Evolutionary conservation across 2,888 invertebrate genomes (phyloP), one percentile per base, ranked within the genome.

Genomic region (Thumatha senex): DNA sequence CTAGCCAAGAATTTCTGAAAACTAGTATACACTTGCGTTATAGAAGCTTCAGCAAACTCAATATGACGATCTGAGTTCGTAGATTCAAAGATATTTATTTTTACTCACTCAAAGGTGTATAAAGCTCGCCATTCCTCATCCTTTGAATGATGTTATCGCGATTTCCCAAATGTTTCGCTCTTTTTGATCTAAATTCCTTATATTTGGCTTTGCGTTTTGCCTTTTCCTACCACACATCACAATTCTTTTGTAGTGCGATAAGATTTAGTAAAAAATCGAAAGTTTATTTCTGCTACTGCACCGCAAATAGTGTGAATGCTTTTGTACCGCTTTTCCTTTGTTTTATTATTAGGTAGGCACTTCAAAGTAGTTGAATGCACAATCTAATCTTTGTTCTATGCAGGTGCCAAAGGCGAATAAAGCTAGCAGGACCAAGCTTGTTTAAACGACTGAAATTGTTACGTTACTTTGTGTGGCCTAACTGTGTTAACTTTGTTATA

Each of bases 81-180:
- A 76, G 74, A 80, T 78, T 63, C 70, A 60, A 53, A 74, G 72
- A 81, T 79, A 82, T 84, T 84, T 84, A 84, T 82, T 83, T 67
- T 83, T 78, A 76, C 80, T 76, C 74, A 76, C 78, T 86, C 83
- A 84, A 84, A 87, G 80, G 80, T 82, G 78, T 83, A 84, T 79
- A 84, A 83, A 84, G 77, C 86, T 80, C 75, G 77, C 80, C 78
- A 83, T 83, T 83, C 80, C 77, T 83, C 82, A 85, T 86, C 82
- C 82, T 87, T 87, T 88, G 86, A 87, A 84, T 82, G 86, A 82
- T 84, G 82, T 86, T 86, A 86, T 87, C 84, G 79, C 80, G 76
- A 84, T 86, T 86, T 84, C 78, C 80, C 80, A 81, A 87, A 87
- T 85, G 80, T 86, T 87, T 81, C 82, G 80, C 81, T 84, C 86